phyloP scores from a whole-genome alignment of 1,140 invertebrate species.

The Metaphire vulgaris region DNA sequence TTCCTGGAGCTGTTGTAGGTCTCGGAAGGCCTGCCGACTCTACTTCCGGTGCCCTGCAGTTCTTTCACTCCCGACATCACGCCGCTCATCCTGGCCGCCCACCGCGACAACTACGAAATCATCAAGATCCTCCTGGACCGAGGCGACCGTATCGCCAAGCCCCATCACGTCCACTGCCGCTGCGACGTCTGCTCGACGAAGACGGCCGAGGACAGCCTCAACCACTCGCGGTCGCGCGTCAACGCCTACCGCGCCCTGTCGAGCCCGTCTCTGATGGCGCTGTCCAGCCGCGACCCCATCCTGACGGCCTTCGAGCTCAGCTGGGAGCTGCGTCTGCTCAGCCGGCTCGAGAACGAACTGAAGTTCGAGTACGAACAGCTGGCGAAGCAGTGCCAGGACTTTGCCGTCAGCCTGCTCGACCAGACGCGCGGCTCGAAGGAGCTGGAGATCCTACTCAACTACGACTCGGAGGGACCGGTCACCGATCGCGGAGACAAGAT shows the following conservation, averaged over 20 bases:
- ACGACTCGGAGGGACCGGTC: constrained; percentile 38
- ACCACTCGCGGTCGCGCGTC: constrained; percentile 78
- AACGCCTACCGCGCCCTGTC: constrained; percentile 86
- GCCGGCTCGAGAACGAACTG: constrained; percentile 94
- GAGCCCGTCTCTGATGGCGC: constrained; percentile 72
- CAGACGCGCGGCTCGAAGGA: constrained; percentile 92
- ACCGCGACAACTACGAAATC: constrained; percentile 96
- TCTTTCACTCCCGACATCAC: constrained; percentile 92
- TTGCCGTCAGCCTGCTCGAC: constrained; percentile 89
- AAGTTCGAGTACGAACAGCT: constrained; percentile 80
- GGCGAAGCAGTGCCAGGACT: constrained; percentile 89
- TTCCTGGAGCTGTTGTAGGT: not conserved
- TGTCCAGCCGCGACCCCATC: constrained; percentile 94
- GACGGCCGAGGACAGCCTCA: constrained; percentile 64
- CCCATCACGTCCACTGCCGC: constrained; percentile 49
- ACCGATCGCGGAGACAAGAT: constrained; percentile 61
- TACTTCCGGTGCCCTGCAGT: constrained; percentile 35
- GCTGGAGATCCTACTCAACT: constrained; percentile 77
- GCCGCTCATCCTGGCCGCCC: constrained; percentile 87
- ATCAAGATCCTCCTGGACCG: constrained; percentile 89
- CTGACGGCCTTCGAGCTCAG: constrained; percentile 93
- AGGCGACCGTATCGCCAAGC: constrained; percentile 49
- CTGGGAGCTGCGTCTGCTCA: constrained; percentile 86
- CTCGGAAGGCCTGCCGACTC: not conserved
- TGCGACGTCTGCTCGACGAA: constrained; percentile 55